phyloP scores from a whole-genome alignment of 2,888 invertebrate genomes.

The Lochmaea capreae region DNA sequence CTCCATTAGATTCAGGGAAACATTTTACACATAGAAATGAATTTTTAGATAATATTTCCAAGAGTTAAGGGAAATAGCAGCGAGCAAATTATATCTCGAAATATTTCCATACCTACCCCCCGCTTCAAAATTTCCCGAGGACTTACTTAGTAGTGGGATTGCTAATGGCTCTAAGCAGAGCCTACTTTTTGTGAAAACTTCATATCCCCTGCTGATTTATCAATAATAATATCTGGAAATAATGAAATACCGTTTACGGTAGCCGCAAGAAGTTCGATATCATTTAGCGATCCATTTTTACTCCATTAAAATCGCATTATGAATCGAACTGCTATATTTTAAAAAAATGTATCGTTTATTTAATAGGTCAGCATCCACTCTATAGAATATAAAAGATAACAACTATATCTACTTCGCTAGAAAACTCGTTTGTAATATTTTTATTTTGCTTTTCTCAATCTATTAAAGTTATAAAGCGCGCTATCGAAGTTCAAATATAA shows the following conservation, averaged over 20 bases:
- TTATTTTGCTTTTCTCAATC: constrained; percentile 21
- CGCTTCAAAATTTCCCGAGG: too few species aligned
- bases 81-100: too few species aligned
- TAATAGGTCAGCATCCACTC: not conserved
- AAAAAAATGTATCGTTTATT: not conserved
- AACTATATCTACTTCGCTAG: constrained; percentile 8
- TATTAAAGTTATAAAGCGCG: constrained; percentile 14
- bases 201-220: too few species aligned
- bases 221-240: too few species aligned
- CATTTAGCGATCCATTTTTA: not conserved
- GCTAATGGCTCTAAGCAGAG: too few species aligned
- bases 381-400: constrained; percentile 2
- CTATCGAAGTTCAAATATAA: constrained; percentile 16
- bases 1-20: too few species aligned
- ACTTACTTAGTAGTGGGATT: too few species aligned
- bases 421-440: constrained; percentile 19
- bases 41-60: too few species aligned
- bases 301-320: constrained; percentile 7
- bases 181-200: too few species aligned
- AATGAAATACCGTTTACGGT: not conserved
- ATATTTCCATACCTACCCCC: too few species aligned
- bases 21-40: too few species aligned
- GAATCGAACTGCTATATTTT: not conserved
- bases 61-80: too few species aligned
- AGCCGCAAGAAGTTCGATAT: not conserved